Evolutionary conservation across 2,797 vertebrate species (phyloP).

Genomic region (Syndactyla subalaris): DNA sequence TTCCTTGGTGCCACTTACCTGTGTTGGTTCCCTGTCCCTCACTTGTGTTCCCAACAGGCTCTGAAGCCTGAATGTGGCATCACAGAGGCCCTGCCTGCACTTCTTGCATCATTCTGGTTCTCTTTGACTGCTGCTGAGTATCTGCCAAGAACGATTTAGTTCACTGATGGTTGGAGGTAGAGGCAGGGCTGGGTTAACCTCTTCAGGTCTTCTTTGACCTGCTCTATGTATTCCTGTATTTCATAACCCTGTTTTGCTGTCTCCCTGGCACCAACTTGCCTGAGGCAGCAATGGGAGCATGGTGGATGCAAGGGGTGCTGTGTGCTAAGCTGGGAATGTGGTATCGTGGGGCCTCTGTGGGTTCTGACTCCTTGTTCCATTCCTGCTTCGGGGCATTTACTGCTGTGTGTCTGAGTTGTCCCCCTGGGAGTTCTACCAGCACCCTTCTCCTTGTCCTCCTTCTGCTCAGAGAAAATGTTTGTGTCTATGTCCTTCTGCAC

Average conservation of each 20-base stretch:
- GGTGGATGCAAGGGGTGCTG: not conserved
- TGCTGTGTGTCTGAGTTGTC: not conserved
- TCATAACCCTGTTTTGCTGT: rapidly evolving
- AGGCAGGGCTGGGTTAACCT: not conserved
- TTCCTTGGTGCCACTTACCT: rapidly evolving
- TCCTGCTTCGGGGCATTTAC: not conserved
- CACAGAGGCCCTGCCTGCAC: not conserved
- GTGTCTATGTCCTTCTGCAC: not conserved
- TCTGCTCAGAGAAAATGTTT: not conserved
- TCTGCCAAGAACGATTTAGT: not conserved
- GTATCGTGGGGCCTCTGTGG: too few species aligned
- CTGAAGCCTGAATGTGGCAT: rapidly evolving
- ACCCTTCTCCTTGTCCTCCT: not conserved
- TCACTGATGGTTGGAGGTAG: not conserved
- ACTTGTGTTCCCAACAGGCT: rapidly evolving
- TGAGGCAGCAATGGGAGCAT: not conserved
- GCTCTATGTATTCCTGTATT: not conserved
- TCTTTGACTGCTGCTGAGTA: not conserved
- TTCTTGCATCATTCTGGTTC: not conserved
- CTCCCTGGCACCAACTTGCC: not conserved
- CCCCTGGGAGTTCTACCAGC: not conserved
- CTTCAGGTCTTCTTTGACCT: not conserved
- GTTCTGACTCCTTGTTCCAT: not conserved
- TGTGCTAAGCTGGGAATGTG: not conserved
- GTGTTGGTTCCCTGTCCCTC: not conserved